Conservation (phyloP, 2,797 vertebrate genomes). For the Lates japonicus region DNA sequence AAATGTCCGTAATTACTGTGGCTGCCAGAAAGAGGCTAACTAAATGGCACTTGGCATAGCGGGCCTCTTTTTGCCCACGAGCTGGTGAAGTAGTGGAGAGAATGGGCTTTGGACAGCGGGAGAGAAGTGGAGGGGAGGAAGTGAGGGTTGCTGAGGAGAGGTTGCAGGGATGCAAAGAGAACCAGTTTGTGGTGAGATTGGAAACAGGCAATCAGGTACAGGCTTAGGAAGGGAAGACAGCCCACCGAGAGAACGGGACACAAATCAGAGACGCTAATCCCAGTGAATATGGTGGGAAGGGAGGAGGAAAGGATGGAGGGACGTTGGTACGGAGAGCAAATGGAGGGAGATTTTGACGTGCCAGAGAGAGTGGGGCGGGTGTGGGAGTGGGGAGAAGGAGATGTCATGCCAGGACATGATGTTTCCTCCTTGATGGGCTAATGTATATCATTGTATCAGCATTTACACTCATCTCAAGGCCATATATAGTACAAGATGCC, state of each 20-base stretch:
- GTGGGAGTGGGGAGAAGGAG: conserved; percentile 7
- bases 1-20: conserved; percentile 75
- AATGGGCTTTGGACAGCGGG: conserved; percentile 73
- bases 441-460: background rate
- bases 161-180: conserved; percentile 42
- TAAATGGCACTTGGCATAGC: conserved; percentile 81
- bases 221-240: background rate
- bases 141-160: conserved; percentile 41
- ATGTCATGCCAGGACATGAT: conserved; percentile 26
- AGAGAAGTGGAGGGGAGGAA: conserved; percentile 53
- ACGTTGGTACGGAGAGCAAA: conserved; percentile 21
- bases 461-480: background rate
- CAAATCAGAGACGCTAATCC: conserved; percentile 14
- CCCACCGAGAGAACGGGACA: background rate
- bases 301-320: background rate
- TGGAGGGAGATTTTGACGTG: conserved; percentile 28
- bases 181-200: conserved; percentile 34
- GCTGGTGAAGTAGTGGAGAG: conserved; percentile 77
- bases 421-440: conserved; percentile 9
- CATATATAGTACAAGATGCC: background rate
- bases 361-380: conserved; percentile 10
- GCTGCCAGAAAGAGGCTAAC: conserved; percentile 78
- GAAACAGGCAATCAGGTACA: conserved; percentile 3
- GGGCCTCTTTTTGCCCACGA: conserved; percentile 63
- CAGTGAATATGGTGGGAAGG: conserved; percentile 5